A percentile compares a stretch with the other conserved stretches of the same genome.
These are phyloP conservation scores for Eristalinus aeneus DNA, from an alignment of 2,888 invertebrate genomes.

Conservation along the genomic window DNA sequence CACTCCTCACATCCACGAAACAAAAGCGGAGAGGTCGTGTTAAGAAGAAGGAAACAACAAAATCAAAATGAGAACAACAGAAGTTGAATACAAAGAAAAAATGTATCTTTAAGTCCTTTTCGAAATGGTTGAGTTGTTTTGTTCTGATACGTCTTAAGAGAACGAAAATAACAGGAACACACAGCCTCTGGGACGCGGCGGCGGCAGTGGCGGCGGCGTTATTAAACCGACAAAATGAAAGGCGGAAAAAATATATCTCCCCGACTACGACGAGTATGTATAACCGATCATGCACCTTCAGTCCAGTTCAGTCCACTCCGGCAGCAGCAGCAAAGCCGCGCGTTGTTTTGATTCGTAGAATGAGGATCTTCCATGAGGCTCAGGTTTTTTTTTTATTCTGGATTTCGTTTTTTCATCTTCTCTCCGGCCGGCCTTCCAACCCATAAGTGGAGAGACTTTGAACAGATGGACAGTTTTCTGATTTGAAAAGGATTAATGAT, in stretches of 20 bases:
- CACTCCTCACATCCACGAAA: constrained; percentile 50
- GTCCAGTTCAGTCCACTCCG: too few species aligned
- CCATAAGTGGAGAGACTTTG: constrained; percentile 39
- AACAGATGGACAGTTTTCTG: constrained; percentile 60
- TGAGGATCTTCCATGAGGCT: constrained; percentile 32
- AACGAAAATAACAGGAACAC: constrained; percentile 35
- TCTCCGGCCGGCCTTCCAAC: background rate
- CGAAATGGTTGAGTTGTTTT: constrained; percentile 39
- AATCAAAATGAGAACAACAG: constrained; percentile 9
- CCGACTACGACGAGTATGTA: constrained; percentile 34
- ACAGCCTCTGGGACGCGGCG: constrained; percentile 31
- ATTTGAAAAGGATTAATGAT: constrained; percentile 63
- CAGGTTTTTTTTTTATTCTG: background rate
- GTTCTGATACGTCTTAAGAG: constrained; percentile 43
- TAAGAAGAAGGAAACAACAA: constrained; percentile 17
- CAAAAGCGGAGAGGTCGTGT: constrained; percentile 55
- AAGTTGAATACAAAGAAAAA: constrained; percentile 9
- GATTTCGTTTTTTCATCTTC: constrained; percentile 8
- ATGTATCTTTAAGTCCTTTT: constrained; percentile 54
- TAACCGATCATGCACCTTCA: constrained; percentile 61
- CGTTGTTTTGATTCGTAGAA: constrained; percentile 66
- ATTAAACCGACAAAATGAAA: constrained; percentile 69
- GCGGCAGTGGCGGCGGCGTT: constrained; percentile 39
- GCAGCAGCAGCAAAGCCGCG: constrained; percentile 3
- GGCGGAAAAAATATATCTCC: constrained; percentile 40